Conservation (phyloP, 1,140 invertebrate species). For the Atta texana region DNA sequence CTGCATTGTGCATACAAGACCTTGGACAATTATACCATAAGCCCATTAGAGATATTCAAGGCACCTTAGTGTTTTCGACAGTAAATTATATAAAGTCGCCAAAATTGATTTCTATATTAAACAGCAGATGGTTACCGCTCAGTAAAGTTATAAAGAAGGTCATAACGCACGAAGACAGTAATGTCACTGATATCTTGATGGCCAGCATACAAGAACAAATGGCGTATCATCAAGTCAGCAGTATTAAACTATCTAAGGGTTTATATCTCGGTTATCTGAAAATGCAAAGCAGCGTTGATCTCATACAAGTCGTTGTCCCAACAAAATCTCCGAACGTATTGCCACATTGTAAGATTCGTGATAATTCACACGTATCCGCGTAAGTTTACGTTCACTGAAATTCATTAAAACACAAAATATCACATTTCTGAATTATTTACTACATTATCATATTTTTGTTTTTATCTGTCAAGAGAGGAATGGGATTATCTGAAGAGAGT, state of each 20-base stretch:
- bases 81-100: constrained; percentile 94
- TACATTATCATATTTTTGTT: neutral
- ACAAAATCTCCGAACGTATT: constrained; percentile 96
- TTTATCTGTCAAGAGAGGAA: constrained; percentile 90
- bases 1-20: constrained; percentile 95
- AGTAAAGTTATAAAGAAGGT: constrained; percentile 90
- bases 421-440: too few relatives aligned
- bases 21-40: constrained; percentile 97
- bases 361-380: constrained; percentile 98
- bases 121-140: constrained; percentile 95
- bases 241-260: constrained; percentile 92
- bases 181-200: constrained; percentile 93
- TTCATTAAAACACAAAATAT: neutral
- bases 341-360: constrained; percentile 96
- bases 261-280: constrained; percentile 98
- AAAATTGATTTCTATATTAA: constrained; percentile 94
- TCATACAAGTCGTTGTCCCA: constrained; percentile 97
- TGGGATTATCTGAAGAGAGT: constrained; percentile 93
- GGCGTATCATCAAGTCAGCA: constrained; percentile 95
- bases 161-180: constrained; percentile 90
- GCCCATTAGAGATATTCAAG: constrained; percentile 94
- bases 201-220: constrained; percentile 96
- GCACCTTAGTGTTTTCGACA: constrained; percentile 95
- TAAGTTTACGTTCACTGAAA: constrained; percentile 86
- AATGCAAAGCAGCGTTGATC: constrained; percentile 97